phyloP scores from a whole-genome alignment of 2,888 invertebrate genomes.

The Drosophila neonasuta region DNA sequence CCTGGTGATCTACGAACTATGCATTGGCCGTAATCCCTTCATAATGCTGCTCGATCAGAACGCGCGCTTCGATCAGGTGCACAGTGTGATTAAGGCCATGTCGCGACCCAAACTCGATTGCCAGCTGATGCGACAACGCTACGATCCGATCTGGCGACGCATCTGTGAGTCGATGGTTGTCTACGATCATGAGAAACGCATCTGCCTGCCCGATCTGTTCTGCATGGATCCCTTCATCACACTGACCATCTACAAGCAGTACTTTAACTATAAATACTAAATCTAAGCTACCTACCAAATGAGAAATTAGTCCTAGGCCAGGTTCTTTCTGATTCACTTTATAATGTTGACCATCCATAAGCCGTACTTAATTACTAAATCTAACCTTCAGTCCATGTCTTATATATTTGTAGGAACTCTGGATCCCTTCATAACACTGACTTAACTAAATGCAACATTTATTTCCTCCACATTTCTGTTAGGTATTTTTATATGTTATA shows the following conservation, averaged over 20 bases:
- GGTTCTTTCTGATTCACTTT: too few relatives aligned
- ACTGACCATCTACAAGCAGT: conserved; percentile 71
- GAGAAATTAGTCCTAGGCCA: too few relatives aligned
- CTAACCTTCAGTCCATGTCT: too few relatives aligned
- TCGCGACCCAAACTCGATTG: conserved; percentile 65
- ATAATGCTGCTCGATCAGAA: conserved; percentile 44
- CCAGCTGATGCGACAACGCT: conserved; percentile 51
- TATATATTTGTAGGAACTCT: too few relatives aligned
- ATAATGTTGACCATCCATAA: too few relatives aligned
- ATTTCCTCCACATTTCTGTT: too few relatives aligned
- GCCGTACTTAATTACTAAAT: too few relatives aligned
- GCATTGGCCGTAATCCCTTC: conserved; percentile 79
- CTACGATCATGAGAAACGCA: conserved; percentile 69
- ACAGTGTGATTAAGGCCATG: conserved; percentile 52
- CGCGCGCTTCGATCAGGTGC: conserved; percentile 55
- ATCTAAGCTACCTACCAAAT: too few relatives aligned
- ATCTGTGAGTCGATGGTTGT: conserved; percentile 78
- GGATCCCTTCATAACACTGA: too few relatives aligned
- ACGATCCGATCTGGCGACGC: conserved; percentile 67
- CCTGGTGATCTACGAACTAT: conserved; percentile 87
- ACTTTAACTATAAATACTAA: conserved; percentile 79
- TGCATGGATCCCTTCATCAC: conserved; percentile 67
- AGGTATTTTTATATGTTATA: too few relatives aligned
- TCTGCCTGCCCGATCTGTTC: conserved; percentile 73
- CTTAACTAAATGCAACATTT: too few relatives aligned